phyloP scores from a whole-genome alignment of 2,797 vertebrate species.

The Numenius phaeopus region DNA sequence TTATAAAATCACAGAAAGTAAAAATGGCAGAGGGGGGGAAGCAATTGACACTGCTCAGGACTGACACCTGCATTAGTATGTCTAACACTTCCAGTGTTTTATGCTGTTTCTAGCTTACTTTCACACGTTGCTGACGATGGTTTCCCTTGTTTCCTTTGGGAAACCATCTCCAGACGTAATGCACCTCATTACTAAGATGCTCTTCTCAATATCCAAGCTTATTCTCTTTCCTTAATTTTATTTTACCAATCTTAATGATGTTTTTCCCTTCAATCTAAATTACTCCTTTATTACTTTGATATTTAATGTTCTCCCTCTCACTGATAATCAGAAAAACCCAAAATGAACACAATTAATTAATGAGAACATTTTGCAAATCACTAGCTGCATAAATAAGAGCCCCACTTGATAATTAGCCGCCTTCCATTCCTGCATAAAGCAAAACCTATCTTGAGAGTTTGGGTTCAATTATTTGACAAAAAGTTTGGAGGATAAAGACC shows the following conservation, averaged over 20 bases:
- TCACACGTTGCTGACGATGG: not conserved
- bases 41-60: not conserved
- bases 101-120: not conserved
- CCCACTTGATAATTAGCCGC: not conserved
- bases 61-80: not conserved
- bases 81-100: not conserved
- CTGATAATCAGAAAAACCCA: not conserved
- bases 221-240: not conserved
- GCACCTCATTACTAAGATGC: not conserved
- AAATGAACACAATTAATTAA: not conserved
- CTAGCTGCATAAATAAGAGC: not conserved
- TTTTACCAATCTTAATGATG: not conserved
- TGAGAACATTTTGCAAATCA: not conserved
- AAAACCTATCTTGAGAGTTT: not conserved
- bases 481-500: not conserved
- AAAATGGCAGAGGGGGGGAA: not conserved
- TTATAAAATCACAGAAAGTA: not conserved
- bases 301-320: not conserved
- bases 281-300: not conserved
- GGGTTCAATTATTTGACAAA: not conserved
- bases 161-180: not conserved
- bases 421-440: not conserved
- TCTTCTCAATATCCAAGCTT: not conserved
- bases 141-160: not conserved
- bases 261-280: not conserved